A percentile compares a stretch with the other conserved stretches of the same genome.
Conservation (phyloP, 2,888 invertebrate species). For the Mesorhabditis belari region DNA sequence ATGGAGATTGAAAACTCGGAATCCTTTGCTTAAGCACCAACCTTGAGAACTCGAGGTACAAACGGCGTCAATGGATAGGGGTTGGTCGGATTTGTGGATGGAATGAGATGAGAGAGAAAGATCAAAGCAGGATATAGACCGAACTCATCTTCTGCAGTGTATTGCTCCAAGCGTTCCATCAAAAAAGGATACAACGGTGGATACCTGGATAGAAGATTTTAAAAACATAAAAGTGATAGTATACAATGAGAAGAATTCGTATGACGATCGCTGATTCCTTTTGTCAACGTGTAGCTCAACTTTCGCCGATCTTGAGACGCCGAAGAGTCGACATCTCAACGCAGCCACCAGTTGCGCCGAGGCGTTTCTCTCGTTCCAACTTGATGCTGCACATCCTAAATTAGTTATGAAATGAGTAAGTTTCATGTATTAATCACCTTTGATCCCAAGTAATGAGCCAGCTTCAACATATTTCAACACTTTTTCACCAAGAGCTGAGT, state of each 20-base stretch:
- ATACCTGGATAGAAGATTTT: constrained; percentile 7
- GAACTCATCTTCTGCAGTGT: constrained; percentile 11
- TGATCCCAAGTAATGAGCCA: constrained; percentile 3
- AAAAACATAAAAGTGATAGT: constrained; percentile 1
- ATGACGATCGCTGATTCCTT: constrained; percentile 30
- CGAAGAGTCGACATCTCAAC: constrained; percentile 23
- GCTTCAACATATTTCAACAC: constrained; percentile 65
- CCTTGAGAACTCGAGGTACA: background rate
- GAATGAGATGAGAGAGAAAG: constrained; percentile 28
- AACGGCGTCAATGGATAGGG: background rate
- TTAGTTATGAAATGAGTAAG: too few relatives aligned
- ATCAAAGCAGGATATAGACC: constrained; percentile 28
- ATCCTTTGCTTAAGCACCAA: background rate
- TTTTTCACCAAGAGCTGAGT: constrained; percentile 69
- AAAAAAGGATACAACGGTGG: constrained; percentile 11
- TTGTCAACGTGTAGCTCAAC: constrained; percentile 16
- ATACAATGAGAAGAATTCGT: constrained; percentile 40
- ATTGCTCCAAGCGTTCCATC: constrained; percentile 2
- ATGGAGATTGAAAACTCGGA: constrained; percentile 15
- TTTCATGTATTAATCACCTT: background rate
- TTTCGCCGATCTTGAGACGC: constrained; percentile 26
- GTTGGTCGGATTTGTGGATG: constrained; percentile 8
- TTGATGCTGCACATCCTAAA: constrained; percentile 16
- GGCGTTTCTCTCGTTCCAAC: constrained; percentile 42
- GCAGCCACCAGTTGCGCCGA: constrained; percentile 34